A percentile compares a stretch with the other conserved stretches of the same genome.
Conservation (phyloP, 2,888 invertebrate species). For the Amphipoea lucens region DNA sequence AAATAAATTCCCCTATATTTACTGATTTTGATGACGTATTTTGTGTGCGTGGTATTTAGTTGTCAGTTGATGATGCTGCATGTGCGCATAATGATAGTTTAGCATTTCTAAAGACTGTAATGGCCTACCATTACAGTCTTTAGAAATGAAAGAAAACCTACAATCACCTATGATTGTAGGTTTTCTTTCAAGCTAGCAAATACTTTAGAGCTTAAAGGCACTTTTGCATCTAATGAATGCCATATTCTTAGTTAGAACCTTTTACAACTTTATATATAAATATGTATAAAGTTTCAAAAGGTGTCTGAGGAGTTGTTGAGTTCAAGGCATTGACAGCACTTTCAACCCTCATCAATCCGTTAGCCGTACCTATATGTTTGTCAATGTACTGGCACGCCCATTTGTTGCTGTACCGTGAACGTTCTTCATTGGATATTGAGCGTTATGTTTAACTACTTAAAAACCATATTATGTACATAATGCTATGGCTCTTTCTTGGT, state of each 20-base stretch:
- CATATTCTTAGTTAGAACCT: neutral
- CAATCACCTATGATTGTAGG: too few species aligned
- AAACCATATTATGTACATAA: neutral
- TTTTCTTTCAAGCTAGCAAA: neutral
- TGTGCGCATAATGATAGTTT: neutral
- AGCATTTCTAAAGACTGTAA: constrained; percentile 1
- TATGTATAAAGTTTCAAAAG: neutral
- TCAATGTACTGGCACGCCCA: neutral
- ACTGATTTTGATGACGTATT: constrained; percentile 31
- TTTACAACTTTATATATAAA: neutral
- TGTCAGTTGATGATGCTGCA: neutral
- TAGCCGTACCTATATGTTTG: neutral
- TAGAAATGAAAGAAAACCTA: too few species aligned
- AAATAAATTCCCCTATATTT: constrained; percentile 16
- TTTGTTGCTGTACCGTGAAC: neutral
- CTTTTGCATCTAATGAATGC: neutral
- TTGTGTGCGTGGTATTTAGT: constrained; percentile 3
- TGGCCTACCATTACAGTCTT: too few species aligned
- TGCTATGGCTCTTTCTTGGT: too few species aligned
- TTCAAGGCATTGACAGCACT: neutral
- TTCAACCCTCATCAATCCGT: neutral
- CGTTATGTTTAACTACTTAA: neutral
- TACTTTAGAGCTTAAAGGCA: neutral
- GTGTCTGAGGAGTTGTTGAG: neutral
- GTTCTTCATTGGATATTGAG: neutral